A percentile compares a stretch with the other conserved stretches of the same genome.
These are phyloP conservation scores for Aphidius ervi DNA, from an alignment of 1,140 invertebrate species.

Conservation along the genomic window DNA sequence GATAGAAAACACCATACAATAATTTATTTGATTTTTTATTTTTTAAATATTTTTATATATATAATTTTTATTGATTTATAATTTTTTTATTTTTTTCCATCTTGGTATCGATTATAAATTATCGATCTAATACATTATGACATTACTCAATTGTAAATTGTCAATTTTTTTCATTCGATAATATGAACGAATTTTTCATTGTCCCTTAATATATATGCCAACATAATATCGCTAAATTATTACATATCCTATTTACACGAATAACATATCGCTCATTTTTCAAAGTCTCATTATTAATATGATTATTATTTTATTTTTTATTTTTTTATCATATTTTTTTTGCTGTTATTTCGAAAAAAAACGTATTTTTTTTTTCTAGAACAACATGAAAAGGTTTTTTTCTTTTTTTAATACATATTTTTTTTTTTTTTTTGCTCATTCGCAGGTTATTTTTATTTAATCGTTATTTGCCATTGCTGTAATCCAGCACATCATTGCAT, in stretches of 20 bases:
- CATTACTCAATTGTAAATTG: slow-evolving; percentile 33
- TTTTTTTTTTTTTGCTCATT: no score
- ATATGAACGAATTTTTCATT: slow-evolving; percentile 14
- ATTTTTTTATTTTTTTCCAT: slow-evolving; percentile 27
- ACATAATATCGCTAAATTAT: slow-evolving; percentile 25
- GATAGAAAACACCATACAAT: slow-evolving; percentile 44
- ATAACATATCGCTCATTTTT: slow-evolving; percentile 42
- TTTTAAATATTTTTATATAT: slow-evolving; percentile 15
- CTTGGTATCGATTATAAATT: slow-evolving; percentile 24
- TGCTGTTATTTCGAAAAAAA: no score
- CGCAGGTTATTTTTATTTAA: no score
- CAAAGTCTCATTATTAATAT: slow-evolving; percentile 26
- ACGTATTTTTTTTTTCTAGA: no score
- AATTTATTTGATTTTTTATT: slow-evolving; percentile 15
- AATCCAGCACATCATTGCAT: no score
- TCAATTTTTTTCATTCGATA: slow-evolving; percentile 33
- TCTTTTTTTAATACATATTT: no score
- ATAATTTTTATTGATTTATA: slow-evolving; percentile 28
- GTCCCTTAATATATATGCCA: slow-evolving; percentile 17
- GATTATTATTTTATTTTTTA: slow-evolving; percentile 15
- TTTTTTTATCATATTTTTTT: slow-evolving; percentile 17
- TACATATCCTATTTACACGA: slow-evolving; percentile 49
- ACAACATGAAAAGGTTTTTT: no score
- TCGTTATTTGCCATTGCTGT: no score
- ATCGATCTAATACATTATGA: slow-evolving; percentile 42